These are phyloP conservation scores for Paramisgurnus dabryanus DNA, from an alignment of 2,113 vertebrate species.

Conservation along the genomic window DNA sequence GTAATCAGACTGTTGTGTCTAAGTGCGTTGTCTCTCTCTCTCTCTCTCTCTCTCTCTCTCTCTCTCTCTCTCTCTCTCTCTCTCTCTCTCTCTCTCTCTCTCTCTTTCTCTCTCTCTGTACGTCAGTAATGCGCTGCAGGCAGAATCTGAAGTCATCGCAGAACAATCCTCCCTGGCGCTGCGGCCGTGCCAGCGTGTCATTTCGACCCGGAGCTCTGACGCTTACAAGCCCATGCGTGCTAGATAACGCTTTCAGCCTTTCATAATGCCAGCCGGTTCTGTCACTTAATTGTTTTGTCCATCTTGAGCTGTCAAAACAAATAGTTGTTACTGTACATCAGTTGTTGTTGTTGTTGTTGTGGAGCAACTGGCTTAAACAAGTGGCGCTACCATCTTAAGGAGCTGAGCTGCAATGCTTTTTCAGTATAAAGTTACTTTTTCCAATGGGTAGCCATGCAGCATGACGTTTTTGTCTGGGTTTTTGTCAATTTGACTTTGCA, in stretches of 20 bases:
- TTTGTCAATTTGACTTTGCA: no score
- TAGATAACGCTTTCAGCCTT: not conserved
- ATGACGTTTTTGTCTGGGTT: no score
- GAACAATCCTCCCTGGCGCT: not conserved
- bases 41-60: not conserved
- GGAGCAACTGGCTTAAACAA: no score
- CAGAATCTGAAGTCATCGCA: not conserved
- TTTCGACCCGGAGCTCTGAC: not conserved
- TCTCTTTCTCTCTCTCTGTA: conserved; percentile 1
- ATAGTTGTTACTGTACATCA: not conserved
- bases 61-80: conserved; percentile 1
- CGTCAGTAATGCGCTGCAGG: conserved; percentile 14
- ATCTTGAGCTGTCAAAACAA: not conserved
- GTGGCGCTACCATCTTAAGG: no score
- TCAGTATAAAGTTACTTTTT: no score
- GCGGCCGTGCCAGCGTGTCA: not conserved
- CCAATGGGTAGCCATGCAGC: no score
- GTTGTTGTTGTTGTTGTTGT: no score
- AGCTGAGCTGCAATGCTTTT: no score
- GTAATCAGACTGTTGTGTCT: conserved; percentile 35
- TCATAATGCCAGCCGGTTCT: not conserved
- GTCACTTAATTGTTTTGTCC: conserved; percentile 3
- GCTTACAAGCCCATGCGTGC: not conserved
- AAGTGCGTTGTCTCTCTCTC: not conserved
- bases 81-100: not conserved